These are phyloP conservation scores for Pseudopipra pipra DNA, from an alignment of 2,113 vertebrate species.

Conservation along the genomic window DNA sequence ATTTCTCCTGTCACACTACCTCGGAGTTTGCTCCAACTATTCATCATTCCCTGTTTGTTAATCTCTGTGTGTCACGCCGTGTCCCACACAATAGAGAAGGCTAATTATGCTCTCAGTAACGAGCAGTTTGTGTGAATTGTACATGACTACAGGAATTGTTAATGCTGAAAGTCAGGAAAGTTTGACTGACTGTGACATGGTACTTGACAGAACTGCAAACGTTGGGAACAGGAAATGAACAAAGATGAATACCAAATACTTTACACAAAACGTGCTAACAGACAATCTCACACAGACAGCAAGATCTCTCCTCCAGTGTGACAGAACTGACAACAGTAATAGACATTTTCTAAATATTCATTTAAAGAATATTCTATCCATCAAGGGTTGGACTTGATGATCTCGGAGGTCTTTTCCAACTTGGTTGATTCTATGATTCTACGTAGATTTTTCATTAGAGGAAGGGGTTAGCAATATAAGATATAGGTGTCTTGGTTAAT, in stretches of 20 bases:
- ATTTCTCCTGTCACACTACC: background rate
- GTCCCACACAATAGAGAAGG: background rate
- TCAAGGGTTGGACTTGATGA: no score
- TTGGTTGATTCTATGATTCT: no score
- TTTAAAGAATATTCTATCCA: background rate
- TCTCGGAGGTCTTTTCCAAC: no score
- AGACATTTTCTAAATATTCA: background rate
- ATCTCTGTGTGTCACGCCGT: background rate
- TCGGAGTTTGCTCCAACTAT: background rate
- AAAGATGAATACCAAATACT: background rate
- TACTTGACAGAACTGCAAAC: background rate
- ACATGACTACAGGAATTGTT: background rate
- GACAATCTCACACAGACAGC: background rate
- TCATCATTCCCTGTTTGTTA: background rate
- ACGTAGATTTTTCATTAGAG: background rate
- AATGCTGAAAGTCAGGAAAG: background rate
- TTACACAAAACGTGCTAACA: background rate
- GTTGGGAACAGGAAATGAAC: background rate
- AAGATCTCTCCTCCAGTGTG: background rate
- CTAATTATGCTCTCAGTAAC: slow-evolving; percentile 15
- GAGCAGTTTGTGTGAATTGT: background rate
- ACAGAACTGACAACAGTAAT: background rate
- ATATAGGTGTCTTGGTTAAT: background rate
- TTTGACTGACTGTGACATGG: background rate
- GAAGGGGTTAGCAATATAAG: background rate